These are phyloP conservation scores for Orthosia gothica DNA, from an alignment of 2,888 invertebrate genomes.

Conservation along the genomic window DNA sequence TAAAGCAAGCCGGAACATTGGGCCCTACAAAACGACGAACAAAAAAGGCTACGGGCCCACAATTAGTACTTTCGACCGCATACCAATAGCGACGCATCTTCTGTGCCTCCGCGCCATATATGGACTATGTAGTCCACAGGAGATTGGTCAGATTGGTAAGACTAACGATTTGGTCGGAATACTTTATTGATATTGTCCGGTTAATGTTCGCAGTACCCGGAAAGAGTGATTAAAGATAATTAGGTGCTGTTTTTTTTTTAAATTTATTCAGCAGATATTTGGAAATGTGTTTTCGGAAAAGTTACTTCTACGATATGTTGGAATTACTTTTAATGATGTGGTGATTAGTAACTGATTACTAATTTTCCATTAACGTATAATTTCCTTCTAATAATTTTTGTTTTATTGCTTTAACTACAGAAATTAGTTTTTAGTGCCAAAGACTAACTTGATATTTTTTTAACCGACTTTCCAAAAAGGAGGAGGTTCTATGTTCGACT, in stretches of 20 bases:
- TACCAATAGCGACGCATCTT: conserved; percentile 85
- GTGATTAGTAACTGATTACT: background rate
- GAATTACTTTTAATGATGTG: background rate
- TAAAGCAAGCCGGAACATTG: conserved; percentile 65
- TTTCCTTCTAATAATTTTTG: background rate
- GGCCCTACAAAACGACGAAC: conserved; percentile 54
- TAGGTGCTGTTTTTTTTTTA: conserved; percentile 49
- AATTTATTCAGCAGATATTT: conserved; percentile 2
- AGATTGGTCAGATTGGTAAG: conserved; percentile 65
- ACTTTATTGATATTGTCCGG: conserved; percentile 64
- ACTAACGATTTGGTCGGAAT: conserved; percentile 64
- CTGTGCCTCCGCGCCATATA: conserved; percentile 75
- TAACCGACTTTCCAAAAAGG: no score
- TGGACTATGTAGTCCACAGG: conserved; percentile 62
- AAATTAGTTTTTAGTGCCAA: no score
- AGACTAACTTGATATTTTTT: no score
- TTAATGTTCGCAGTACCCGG: conserved; percentile 52
- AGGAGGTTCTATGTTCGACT: no score
- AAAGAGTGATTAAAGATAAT: conserved; percentile 61
- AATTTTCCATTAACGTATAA: background rate
- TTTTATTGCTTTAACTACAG: no score
- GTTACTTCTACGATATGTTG: conserved; percentile 4
- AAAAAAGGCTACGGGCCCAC: conserved; percentile 74
- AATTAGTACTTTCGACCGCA: conserved; percentile 90
- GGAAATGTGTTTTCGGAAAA: background rate